Evolutionary conservation across 2,797 vertebrate species (phyloP), one percentile per base, ranked within the genome.

Genomic region (Mionectes olivaceus): DNA sequence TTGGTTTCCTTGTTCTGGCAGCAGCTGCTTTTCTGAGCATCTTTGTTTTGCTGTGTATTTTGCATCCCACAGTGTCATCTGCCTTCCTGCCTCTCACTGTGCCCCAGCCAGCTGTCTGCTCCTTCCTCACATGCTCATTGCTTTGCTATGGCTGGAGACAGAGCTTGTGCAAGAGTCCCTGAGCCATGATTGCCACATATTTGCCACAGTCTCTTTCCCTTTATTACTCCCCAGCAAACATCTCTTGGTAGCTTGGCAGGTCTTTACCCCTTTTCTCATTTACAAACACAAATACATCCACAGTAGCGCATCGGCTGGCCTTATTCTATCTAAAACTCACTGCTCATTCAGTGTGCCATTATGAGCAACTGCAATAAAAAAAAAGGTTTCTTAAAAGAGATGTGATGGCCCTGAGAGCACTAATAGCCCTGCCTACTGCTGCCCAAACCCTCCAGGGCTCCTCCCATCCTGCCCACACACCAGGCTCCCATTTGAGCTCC

Each of bases 31-130:
- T 69, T 39, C 37, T 41, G 7, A 85, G 25, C 27, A 74, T 46
- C 49, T 86, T 49, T 82, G 41, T 50, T 74, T 82, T 92, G 69
- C 83, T 90, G 59, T 81, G 68, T 73, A 53, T 91, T 94, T 81
- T 71, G 67, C 18, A 32, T 52, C 79, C 55, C 67, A 37, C 11
- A 14, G 82, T 71, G 50, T 90, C 77, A 75, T 57, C 82, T 80
- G 41, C 49, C 52, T 91, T 75, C 39, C 81, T 71, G 74, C 78
- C 64, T 84, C 92, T 92, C 4, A 5, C 46, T 37, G 70, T 53
- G 73, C 49, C 53, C 33, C 43, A 68, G 53, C 41, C 41, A 56
- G 71, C 64, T 77, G 74, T 95, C 55, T 87, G 16, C 9, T 55
- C 73, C 64, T 70, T 86, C 83, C 57, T 91, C n/a, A 13, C 56